Evolutionary conservation across 2,113 vertebrate species (phyloP), one percentile per base, ranked within the genome.

Genomic region (Cynoglossus semilaevis): DNA sequence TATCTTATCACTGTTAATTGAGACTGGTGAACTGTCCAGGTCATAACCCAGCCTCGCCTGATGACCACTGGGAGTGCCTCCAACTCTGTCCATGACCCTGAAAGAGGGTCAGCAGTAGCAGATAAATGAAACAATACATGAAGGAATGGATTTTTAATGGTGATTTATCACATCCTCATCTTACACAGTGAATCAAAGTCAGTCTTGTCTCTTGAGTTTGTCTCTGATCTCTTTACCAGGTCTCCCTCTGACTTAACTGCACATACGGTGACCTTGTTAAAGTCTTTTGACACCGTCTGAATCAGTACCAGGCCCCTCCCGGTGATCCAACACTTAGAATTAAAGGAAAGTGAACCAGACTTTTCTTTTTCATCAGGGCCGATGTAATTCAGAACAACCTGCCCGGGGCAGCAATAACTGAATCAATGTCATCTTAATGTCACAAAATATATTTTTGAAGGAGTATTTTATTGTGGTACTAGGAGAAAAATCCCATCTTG

Each of bases 381-480:
- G 38, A 6, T 45, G 50, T 65, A 45, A 63, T 63, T 68, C 62
- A 22, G 48, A 64, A 48, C 55, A 66, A 52, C 35, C 19, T 67
- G 44, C 56, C 34, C 0, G 14, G 57, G 56, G 50, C 52, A 34
- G 43, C 66, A 66, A 48, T 43, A 63, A 18, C 35, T 16, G 34
- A 74, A 75, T 77, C 67, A 64, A 72, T 79, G 67, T 46, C 7
- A 50, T 50, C 58, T 51, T 38, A 52, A 52, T 1, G 3, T 53
- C 54, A 61, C 54, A 45, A 22, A 2, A 38, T 4, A 4, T 53
- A 40, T 56, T 43, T 57, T 44, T 54, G 1, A 56, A 38, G 22
- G 13, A 49, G 36, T 43, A 10, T 47, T 62, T 67, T 55, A 60
- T 54, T 29, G 46, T 19, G 40, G 41, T 38, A 57, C 18, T 52